phyloP scores from a whole-genome alignment of 2,888 invertebrate species.

The Oligia strigilis region DNA sequence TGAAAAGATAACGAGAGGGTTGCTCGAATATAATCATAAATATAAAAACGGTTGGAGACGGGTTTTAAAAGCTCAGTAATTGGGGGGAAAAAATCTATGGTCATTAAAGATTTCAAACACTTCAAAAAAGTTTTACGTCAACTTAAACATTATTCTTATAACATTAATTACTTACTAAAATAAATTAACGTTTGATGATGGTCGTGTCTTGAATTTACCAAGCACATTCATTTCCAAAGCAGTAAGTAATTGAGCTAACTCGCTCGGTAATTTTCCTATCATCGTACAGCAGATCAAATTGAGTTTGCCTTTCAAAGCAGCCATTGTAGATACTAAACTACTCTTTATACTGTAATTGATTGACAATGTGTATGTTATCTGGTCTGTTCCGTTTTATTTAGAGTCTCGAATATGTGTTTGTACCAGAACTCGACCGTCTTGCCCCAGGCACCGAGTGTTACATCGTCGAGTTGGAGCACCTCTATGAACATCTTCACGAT shows the following conservation, averaged over 20 bases:
- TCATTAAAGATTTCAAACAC: not conserved
- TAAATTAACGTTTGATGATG: constrained; percentile 22
- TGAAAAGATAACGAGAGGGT: constrained; percentile 11
- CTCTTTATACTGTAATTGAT: constrained; percentile 58
- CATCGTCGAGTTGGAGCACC: constrained; percentile 80
- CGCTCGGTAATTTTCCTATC: constrained; percentile 45
- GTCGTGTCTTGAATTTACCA: constrained; percentile 3
- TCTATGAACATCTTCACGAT: constrained; percentile 87
- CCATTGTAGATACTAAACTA: constrained; percentile 62
- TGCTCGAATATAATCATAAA: not conserved
- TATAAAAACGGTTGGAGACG: not conserved
- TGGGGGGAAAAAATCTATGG: constrained; percentile 12
- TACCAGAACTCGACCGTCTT: constrained; percentile 88
- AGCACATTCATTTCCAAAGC: constrained; percentile 5
- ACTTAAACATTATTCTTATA: constrained; percentile 6
- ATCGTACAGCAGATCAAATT: constrained; percentile 48
- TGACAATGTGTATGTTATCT: constrained; percentile 72
- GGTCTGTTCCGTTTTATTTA: constrained; percentile 68
- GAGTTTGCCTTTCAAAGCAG: constrained; percentile 61
- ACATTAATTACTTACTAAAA: constrained; percentile 6
- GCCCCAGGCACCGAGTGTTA: constrained; percentile 84
- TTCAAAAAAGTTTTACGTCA: constrained; percentile 25
- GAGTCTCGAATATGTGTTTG: constrained; percentile 83
- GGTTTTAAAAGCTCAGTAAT: not conserved
- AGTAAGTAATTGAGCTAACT: constrained; percentile 3